A percentile compares a stretch with the other conserved stretches of the same genome.
Evolutionary conservation across 2,113 vertebrate genomes (phyloP).

Genomic region (Heterotis niloticus): DNA sequence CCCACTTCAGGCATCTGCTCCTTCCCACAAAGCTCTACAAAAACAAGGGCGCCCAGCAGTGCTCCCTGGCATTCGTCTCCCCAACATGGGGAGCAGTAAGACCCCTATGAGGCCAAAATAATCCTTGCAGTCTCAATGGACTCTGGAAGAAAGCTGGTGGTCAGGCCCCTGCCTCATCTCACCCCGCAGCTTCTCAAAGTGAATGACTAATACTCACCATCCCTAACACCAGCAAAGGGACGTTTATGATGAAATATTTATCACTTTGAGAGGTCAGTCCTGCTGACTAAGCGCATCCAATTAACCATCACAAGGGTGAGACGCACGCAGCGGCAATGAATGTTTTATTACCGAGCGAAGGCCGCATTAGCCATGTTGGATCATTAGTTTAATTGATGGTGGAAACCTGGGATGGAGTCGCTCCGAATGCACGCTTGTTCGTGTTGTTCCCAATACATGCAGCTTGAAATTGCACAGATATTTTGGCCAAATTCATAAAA

Average conservation of each 20-base stretch:
- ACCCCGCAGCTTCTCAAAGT: conserved; percentile 2
- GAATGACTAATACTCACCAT: background rate
- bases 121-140: background rate
- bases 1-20: conserved; percentile 2
- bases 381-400: conserved; percentile 1
- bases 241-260: conserved; percentile 41
- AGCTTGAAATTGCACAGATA: background rate
- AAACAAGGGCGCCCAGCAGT: background rate
- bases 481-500: too few relatives aligned
- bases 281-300: conserved; percentile 40
- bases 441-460: background rate
- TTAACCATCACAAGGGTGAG: conserved; percentile 36
- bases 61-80: background rate
- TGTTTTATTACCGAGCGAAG: conserved; percentile 34
- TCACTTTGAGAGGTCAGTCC: conserved; percentile 25
- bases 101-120: background rate
- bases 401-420: background rate
- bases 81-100: background rate
- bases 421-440: background rate
- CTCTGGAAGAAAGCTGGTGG: background rate
- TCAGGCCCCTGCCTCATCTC: background rate
- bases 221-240: background rate
- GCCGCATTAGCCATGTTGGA: conserved; percentile 29
- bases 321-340: conserved; percentile 38
- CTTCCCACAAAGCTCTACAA: background rate